Conservation (phyloP, 2,888 invertebrate species). For the Cosmorhoe ocellata region DNA sequence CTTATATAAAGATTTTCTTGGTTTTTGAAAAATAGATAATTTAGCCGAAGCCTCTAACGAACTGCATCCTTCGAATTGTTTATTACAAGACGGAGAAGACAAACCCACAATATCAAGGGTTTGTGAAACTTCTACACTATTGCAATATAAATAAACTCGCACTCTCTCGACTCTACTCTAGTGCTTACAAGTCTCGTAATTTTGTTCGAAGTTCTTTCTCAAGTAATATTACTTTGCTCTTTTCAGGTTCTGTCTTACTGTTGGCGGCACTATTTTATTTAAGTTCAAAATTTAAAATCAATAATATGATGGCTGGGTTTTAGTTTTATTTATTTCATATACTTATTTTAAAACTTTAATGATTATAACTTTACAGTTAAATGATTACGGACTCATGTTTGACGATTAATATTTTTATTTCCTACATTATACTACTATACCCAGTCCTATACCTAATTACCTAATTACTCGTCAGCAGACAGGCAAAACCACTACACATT, state of each 20-base stretch:
- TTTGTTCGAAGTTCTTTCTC: conserved; percentile 30
- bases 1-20: conserved; percentile 11
- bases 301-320: too few species aligned
- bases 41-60: too few species aligned
- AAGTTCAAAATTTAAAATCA: too few species aligned
- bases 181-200: conserved; percentile 24
- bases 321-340: too few species aligned
- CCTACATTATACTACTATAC: too few species aligned
- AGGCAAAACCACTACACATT: not conserved
- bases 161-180: conserved; percentile 15
- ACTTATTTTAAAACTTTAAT: too few species aligned
- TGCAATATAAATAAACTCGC: conserved; percentile 1
- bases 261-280: not conserved
- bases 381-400: too few species aligned
- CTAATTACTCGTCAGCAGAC: not conserved
- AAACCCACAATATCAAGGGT: not conserved
- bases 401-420: too few species aligned
- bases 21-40: conserved; percentile 8
- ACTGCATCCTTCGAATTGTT: too few species aligned
- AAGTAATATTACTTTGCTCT: conserved; percentile 21
- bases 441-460: too few species aligned
- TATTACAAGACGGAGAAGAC: not conserved
- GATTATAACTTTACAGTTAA: too few species aligned
- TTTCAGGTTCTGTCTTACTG: not conserved
- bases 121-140: conserved; percentile 1